Evolutionary conservation across 23 tunicate species (phyloP).

Genomic region (Ascidia mentula): DNA sequence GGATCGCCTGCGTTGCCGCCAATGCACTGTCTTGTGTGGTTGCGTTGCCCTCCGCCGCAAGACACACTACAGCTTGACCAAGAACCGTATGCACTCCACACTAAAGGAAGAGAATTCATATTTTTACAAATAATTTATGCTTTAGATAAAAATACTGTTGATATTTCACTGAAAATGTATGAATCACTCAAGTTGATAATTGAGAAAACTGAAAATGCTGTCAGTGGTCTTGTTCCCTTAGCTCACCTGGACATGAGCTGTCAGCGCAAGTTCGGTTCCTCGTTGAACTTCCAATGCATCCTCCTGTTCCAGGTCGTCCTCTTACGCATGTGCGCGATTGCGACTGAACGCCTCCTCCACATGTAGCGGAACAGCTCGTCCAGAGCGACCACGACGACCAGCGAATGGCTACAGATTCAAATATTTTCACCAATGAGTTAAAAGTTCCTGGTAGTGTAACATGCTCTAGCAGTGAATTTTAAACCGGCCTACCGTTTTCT

Average conservation of each 20-base stretch:
- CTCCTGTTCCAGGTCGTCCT: not conserved
- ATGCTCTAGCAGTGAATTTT: no score
- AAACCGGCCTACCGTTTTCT: not conserved
- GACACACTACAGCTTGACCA: constrained; percentile 9
- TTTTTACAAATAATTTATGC: no score
- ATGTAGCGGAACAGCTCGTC: constrained; percentile 22
- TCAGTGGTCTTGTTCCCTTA: no score
- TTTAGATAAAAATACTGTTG: no score
- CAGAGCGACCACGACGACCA: constrained; percentile 25
- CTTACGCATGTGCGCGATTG: not conserved
- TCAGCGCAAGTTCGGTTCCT: not conserved
- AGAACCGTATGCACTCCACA: constrained; percentile 2
- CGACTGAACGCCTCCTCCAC: constrained; percentile 47
- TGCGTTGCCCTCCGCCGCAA: constrained; percentile 30
- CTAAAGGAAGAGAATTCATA: not conserved
- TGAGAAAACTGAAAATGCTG: no score
- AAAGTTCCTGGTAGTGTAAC: no score
- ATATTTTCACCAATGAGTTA: no score
- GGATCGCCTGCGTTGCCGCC: not conserved
- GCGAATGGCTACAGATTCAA: no score
- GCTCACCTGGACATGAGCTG: constrained; percentile 2
- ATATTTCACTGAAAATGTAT: no score
- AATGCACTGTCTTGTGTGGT: constrained; percentile 17
- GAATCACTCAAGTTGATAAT: no score
- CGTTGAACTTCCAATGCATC: constrained; percentile 11